These are phyloP conservation scores for Circaetus gallicus DNA, from an alignment of 2,113 vertebrate genomes.

Conservation along the genomic window DNA sequence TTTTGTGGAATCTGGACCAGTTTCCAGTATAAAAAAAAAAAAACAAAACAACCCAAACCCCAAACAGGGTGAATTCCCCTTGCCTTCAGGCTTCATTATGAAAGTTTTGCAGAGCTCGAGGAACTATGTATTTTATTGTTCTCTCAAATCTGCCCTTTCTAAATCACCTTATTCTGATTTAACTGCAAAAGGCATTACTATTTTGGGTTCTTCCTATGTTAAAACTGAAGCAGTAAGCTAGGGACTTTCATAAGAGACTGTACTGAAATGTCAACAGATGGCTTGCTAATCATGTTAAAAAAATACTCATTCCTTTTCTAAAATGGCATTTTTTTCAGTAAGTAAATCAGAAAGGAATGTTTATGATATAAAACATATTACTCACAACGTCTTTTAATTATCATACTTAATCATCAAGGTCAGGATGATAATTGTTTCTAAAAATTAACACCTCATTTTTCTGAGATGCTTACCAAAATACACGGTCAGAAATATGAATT, in stretches of 20 bases:
- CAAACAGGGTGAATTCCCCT: conserved; percentile 22
- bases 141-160: conserved; percentile 71
- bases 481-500: conserved; percentile 57
- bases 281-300: conserved; percentile 84
- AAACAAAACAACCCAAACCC: neutral
- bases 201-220: conserved; percentile 79
- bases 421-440: conserved; percentile 79
- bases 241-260: conserved; percentile 80
- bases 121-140: conserved; percentile 62
- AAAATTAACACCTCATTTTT: conserved; percentile 75
- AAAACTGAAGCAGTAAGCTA: conserved; percentile 78
- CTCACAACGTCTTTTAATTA: conserved; percentile 78
- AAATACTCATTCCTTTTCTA: conserved; percentile 79
- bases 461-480: conserved; percentile 59
- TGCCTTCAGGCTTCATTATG: conserved; percentile 37
- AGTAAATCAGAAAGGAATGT: conserved; percentile 78
- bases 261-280: conserved; percentile 84
- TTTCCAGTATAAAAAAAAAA: neutral
- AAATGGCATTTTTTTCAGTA: conserved; percentile 75
- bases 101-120: conserved; percentile 41
- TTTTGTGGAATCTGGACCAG: conserved; percentile 38
- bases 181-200: conserved; percentile 82
- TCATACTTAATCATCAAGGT: conserved; percentile 82
- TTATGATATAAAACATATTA: conserved; percentile 82
- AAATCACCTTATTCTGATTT: conserved; percentile 78